Base-by-base conservation (phyloP, 2,113 vertebrate genomes). In the Apus apus region DNA sequence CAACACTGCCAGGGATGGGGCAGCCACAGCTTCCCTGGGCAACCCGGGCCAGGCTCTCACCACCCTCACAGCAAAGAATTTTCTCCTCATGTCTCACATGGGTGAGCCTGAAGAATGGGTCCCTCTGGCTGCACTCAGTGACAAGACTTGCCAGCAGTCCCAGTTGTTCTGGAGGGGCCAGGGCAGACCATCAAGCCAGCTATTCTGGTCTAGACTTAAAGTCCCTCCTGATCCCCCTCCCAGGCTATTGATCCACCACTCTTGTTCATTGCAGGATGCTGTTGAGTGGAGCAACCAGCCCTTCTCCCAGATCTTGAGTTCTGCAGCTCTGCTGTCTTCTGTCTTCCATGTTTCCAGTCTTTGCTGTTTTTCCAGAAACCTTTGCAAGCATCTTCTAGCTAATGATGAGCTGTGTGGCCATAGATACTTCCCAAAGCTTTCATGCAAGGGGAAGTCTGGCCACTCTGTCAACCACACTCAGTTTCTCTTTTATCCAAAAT, bases 191-290 rank as follows among this genome's bases (percentile, higher is more conserved):
- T 56, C 17, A 40, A 26, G 60, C 20, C 22, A 3, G 32, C 30
- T 71, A 1, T 79, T 87, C 36, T 67, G 30, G 10, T 66, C 45
- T 58, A 48, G 54, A n/a, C 25, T 50, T 48, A 5, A n/a, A 62
- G 43, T 46, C 7, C 18, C 18, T 12, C 66, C 46, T 85, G 46
- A 53, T 81, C 58, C 46, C 60, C 70, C 3, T 8, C 57, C 17
- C 48, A 29, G 38, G 26, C 72, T 34, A 22, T 2, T 13, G 34
- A 5, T 30, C 12, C 1, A 0, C 20, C 0, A 0, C 11, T 53
- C 40, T 23, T 36, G 71, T 36, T 57, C 75, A 21, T 7, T 22
- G 30, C 20, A 48, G 61, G 71, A 22, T 68, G 72, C 11, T 26
- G 26, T 15, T n/a, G 23, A 45, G 29, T 3, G 27, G 34, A 46